Conservation (phyloP, 1,140 invertebrate species). For the Neodiprion fabricii region DNA sequence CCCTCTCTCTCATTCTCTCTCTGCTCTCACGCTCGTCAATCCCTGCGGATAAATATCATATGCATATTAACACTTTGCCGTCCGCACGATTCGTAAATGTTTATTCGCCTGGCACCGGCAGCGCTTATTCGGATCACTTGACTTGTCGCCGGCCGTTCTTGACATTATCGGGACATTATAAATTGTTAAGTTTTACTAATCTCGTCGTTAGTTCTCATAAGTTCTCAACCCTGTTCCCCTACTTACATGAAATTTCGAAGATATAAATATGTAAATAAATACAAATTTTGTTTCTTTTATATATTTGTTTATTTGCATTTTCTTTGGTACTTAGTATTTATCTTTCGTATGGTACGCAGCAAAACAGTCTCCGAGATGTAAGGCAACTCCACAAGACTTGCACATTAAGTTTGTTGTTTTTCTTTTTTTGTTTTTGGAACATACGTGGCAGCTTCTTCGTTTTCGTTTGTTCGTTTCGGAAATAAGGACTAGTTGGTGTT, state of each 20-base stretch:
- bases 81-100: no score
- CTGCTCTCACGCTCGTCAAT: no score
- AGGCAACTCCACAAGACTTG: constrained; percentile 22
- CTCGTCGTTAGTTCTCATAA: constrained; percentile 16
- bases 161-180: no score
- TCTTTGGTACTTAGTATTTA: constrained; percentile 22
- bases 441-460: constrained; percentile 18
- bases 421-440: constrained; percentile 8
- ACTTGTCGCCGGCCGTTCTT: no score
- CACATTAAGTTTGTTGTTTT: constrained; percentile 8
- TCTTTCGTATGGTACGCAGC: constrained; percentile 25
- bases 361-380: constrained; percentile 27
- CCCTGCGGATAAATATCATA: no score
- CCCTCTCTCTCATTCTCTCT: no score
- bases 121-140: no score
- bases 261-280: constrained; percentile 16
- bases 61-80: no score
- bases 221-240: constrained; percentile 16
- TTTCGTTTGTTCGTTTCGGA: constrained; percentile 18
- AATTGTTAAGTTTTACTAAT: neutral
- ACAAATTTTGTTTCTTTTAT: constrained; percentile 4
- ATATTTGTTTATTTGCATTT: constrained; percentile 5
- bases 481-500: constrained; percentile 7
- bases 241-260: constrained; percentile 8
- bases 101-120: no score